Conservation (phyloP, 2,797 vertebrate genomes). For the Ceryle rudis region DNA sequence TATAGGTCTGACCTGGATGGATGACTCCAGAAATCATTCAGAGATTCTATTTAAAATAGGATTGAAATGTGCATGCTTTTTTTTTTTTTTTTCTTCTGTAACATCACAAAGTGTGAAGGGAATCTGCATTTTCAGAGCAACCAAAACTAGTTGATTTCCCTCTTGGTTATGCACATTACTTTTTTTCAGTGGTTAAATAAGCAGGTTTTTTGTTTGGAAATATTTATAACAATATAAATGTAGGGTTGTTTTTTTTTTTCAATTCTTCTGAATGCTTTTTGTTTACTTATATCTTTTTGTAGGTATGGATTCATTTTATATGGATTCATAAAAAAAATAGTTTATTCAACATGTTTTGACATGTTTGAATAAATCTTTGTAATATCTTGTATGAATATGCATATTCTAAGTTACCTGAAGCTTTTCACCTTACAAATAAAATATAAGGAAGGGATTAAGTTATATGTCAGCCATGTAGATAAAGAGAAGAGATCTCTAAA, state of each 20-base stretch:
- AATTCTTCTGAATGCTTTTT: not conserved
- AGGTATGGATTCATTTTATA: not conserved
- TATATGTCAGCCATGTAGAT: not conserved
- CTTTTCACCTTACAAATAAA: not conserved
- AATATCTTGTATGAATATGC: not conserved
- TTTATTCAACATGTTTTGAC: not conserved
- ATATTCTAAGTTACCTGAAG: not conserved
- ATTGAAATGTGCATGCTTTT: not conserved
- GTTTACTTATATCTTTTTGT: not conserved
- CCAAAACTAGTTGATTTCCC: not conserved
- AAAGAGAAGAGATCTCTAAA: not conserved
- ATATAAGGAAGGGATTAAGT: not conserved
- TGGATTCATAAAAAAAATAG: not conserved
- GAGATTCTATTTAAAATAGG: slow-evolving; percentile 45
- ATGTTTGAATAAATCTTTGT: not conserved
- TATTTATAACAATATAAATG: not conserved
- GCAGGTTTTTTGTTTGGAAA: not conserved
- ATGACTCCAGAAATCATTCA: slow-evolving; percentile 45
- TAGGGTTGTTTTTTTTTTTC: not conserved
- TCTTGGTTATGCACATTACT: not conserved
- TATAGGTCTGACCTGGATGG: slow-evolving; percentile 11
- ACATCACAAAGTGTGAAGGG: not conserved
- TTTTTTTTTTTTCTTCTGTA: not conserved
- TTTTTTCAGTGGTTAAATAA: not conserved
- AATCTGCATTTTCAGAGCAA: slow-evolving; percentile 25